These are phyloP conservation scores for Dyspetes luteomarginatus DNA, from an alignment of 2,888 invertebrate genomes.

Conservation along the genomic window DNA sequence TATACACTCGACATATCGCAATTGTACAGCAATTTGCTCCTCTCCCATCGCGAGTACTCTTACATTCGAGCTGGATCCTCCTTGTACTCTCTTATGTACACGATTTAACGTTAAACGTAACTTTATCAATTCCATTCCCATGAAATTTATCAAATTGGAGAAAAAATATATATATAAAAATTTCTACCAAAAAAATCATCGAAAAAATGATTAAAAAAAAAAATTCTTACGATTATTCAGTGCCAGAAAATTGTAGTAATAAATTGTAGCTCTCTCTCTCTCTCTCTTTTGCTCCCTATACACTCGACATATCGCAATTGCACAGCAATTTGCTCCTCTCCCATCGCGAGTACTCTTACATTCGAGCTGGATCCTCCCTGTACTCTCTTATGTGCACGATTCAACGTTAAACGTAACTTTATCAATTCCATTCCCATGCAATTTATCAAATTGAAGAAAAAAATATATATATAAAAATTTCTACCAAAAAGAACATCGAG, in stretches of 20 bases:
- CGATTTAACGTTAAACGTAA: neutral
- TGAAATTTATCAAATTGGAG: neutral
- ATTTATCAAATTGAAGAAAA: neutral
- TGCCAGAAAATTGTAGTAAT: neutral
- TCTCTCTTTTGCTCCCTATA: neutral
- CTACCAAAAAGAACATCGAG: neutral
- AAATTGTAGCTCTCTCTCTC: neutral
- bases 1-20: slow-evolving; percentile 1
- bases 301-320: slow-evolving; percentile 32
- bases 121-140: neutral
- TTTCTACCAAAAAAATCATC: neutral
- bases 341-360: neutral
- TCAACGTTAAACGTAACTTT: neutral
- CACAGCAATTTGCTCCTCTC: slow-evolving; percentile 23
- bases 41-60: neutral
- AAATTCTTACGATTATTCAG: neutral
- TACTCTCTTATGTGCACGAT: neutral
- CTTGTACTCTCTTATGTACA: neutral
- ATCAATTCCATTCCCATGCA: neutral
- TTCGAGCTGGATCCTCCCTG: neutral
- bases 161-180: neutral
- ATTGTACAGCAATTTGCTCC: slow-evolving; percentile 39
- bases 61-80: neutral
- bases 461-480: neutral
- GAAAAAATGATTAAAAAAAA: too few relatives aligned